A percentile compares a stretch with the other conserved stretches of the same genome.
These are phyloP conservation scores for Ips nitidus DNA, from an alignment of 1,140 invertebrate species.

Conservation along the genomic window DNA sequence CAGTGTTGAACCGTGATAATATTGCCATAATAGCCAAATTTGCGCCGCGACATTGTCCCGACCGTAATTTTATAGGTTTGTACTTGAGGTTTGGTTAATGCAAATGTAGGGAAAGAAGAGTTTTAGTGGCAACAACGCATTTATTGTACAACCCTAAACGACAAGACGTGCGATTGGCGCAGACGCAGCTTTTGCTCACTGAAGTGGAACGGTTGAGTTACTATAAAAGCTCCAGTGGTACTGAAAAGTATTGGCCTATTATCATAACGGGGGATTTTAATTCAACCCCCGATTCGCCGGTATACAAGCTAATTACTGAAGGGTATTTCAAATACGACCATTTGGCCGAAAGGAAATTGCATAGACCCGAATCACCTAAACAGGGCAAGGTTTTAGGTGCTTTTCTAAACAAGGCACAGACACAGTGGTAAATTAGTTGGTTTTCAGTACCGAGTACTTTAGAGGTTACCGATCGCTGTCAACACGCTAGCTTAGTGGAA, in stretches of 20 bases:
- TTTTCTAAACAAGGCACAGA: too few relatives aligned
- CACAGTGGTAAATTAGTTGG: background rate
- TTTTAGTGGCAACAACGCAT: constrained; percentile 86
- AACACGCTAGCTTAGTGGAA: constrained; percentile 60
- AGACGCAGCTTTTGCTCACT: constrained; percentile 75
- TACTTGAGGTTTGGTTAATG: background rate
- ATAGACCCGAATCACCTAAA: constrained; percentile 6
- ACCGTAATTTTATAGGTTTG: constrained; percentile 55
- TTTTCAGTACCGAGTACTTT: constrained; percentile 57
- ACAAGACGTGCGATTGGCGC: constrained; percentile 85
- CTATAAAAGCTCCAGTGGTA: constrained; percentile 17
- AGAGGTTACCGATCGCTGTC: constrained; percentile 66
- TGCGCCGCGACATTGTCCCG: constrained; percentile 53
- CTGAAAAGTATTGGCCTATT: constrained; percentile 66
- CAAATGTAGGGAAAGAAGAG: background rate
- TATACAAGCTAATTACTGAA: constrained; percentile 72
- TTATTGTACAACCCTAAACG: constrained; percentile 89
- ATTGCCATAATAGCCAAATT: constrained; percentile 82
- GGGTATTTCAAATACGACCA: constrained; percentile 64
- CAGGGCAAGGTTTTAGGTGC: constrained; percentile 40
- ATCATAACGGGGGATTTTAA: constrained; percentile 92
- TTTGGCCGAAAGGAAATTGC: constrained; percentile 49
- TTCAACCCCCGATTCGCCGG: constrained; percentile 66
- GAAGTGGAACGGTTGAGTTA: constrained; percentile 81
- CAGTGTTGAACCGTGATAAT: constrained; percentile 81